Evolutionary conservation across 2,888 invertebrate genomes (phyloP), one percentile per base, ranked within the genome.

Genomic region (Hybos culiciformis): DNA sequence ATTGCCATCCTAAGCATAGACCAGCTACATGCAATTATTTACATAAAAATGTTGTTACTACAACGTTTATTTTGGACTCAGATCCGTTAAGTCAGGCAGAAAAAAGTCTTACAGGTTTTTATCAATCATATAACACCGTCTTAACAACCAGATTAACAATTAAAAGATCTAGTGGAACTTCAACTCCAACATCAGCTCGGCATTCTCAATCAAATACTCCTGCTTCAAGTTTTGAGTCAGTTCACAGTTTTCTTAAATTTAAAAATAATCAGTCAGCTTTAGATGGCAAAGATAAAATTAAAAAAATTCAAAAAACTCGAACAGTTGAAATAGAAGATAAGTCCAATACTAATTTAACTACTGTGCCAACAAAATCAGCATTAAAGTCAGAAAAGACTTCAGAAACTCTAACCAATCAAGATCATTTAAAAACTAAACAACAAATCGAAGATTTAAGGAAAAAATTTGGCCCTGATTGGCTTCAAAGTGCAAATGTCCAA

Each of bases 391-490:
- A n/a, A n/a, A n/a, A n/a, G n/a, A 37, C 37, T 21, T 3, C 8
- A 9, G 5, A 9, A n/a, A 17, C 17, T 5, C 3, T 5, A 17
- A 17, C 4, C n/a, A 60, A 62, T 17, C 56, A 57, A 20, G 71
- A 72, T 41, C 73, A 76, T 54, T 60, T 77, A 45, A 72, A 73
- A 52, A 73, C 72, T 0, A 77, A 75, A 51, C 69, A 70, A 48
- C 70, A 74, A 57, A 71, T 79, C 45, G 69, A 77, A 50, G 68
- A 64, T 18, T 53, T 78, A 15, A 63, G 76, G 12, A 60, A 71
- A 47, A 70, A 70, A 51, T 75, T 71, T 55, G 79, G 78, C 11
- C 70, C 71, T 50, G 68, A 72, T 40, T 80, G 79, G 79, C 54
- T 80, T 23, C 71, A 71, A 44, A 67, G 66, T 39, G 64, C 70